Evolutionary conservation across 2,113 vertebrate genomes (phyloP).

Genomic region (Brachyistius frenatus): DNA sequence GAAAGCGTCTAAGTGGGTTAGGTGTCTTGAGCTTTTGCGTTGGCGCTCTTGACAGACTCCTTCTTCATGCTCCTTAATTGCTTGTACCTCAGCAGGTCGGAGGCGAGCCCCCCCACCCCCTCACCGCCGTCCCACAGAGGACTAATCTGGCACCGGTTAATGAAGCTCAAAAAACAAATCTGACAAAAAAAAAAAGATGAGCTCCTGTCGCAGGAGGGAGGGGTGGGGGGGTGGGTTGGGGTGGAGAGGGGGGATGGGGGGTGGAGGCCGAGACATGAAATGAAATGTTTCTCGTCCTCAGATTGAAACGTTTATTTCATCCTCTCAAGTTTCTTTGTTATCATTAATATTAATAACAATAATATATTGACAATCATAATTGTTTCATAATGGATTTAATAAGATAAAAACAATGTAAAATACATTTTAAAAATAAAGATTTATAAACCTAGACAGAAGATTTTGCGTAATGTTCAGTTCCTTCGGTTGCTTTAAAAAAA

Average conservation of each 20-base stretch:
- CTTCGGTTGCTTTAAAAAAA: too few relatives aligned
- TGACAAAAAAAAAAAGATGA: slow-evolving; percentile 21
- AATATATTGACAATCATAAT: too few relatives aligned
- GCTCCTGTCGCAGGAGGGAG: slow-evolving; percentile 7
- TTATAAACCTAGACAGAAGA: too few relatives aligned
- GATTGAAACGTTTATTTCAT: too few relatives aligned
- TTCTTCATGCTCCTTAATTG: slow-evolving; percentile 78
- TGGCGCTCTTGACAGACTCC: slow-evolving; percentile 66
- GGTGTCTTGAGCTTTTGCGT: slow-evolving; percentile 78
- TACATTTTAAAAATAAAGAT: too few relatives aligned
- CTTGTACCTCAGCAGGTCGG: slow-evolving; percentile 78
- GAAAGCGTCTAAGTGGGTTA: slow-evolving; percentile 80
- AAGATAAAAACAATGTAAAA: too few relatives aligned
- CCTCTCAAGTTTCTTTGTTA: too few relatives aligned
- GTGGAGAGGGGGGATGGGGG: background rate
- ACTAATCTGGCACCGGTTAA: slow-evolving; percentile 68
- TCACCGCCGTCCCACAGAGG: slow-evolving; percentile 59
- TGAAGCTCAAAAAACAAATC: slow-evolving; percentile 62
- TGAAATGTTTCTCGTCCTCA: too few relatives aligned
- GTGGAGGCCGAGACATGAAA: too few relatives aligned
- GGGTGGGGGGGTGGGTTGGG: background rate
- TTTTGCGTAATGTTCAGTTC: too few relatives aligned
- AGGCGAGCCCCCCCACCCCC: slow-evolving; percentile 41
- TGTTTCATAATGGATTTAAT: too few relatives aligned
- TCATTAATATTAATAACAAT: too few relatives aligned